Evolutionary conservation across 2,888 invertebrate species (phyloP).

Genomic region (Scotopteryx bipunctaria): DNA sequence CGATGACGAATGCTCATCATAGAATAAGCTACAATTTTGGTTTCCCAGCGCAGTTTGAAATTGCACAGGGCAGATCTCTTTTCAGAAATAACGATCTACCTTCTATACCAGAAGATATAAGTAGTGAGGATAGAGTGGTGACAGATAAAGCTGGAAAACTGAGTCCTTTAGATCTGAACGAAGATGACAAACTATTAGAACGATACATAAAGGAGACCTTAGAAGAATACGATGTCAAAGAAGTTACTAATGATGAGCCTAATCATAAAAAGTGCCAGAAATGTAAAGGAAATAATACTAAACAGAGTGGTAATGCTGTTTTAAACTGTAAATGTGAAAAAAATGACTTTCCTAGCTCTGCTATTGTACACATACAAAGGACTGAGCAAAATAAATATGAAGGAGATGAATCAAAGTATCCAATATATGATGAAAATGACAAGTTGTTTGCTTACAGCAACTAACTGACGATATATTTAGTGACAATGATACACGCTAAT

Average conservation of each 20-base stretch:
- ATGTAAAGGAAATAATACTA: neutral
- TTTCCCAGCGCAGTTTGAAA: neutral
- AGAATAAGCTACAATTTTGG: conserved; percentile 10
- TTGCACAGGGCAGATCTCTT: neutral
- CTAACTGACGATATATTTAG: no score
- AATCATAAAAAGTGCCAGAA: conserved; percentile 3
- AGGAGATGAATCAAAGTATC: neutral
- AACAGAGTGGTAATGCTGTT: neutral
- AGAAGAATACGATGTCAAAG: conserved; percentile 8
- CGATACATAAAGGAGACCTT: conserved; percentile 27
- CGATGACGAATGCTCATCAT: neutral
- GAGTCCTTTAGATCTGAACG: conserved; percentile 5
- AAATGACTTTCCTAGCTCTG: neutral
- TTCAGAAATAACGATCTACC: neutral
- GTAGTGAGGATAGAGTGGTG: neutral
- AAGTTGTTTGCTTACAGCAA: neutral
- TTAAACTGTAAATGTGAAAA: neutral
- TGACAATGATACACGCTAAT: neutral
- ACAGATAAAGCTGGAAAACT: neutral
- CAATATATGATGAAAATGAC: neutral
- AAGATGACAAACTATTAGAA: conserved; percentile 18
- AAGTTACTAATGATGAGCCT: conserved; percentile 2
- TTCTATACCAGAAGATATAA: neutral
- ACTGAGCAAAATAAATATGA: neutral
- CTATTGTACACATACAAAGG: neutral